Base-by-base conservation (phyloP, 2,113 vertebrate species). In the Podarcis raffonei region DNA sequence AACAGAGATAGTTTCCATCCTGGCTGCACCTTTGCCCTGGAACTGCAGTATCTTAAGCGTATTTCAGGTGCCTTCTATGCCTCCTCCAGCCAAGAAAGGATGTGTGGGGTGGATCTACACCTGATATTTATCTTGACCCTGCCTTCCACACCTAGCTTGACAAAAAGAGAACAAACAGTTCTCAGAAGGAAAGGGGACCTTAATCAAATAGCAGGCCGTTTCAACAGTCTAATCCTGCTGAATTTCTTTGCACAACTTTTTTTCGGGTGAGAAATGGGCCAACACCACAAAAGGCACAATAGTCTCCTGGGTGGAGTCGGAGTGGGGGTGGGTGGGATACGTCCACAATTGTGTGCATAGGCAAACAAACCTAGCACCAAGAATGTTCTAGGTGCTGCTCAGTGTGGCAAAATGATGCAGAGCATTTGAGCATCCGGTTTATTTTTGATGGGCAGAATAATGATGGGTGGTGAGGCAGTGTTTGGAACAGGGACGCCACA, bases 161-260 rank as follows among this genome's bases (percentile, higher is more conserved):
- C 87, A 88, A 71, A 83, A 81, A 13, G 2, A 77, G 62, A 79
- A 30, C 39, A 84, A 89, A 89, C 37, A 37, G 25, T 82, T 76
- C 27, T 15, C 72, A 57, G 20, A 57, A 83, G 62, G 81, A 68
- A 69, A 83, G 25, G 15, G 78, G 30, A 22, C 39, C 4, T 32
- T 35, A 76, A 59, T 57, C 57, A 83, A 89, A 89, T 39, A 78
- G 11, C 69, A 59, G 27, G 22, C 3, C 6, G 0, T 78, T 82
- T 62, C 25, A 65, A 37, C 81, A 89, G 48, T 66, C 23, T 66
- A 66, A 88, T 53, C 25, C 57, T 3, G 20, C 16, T 62, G 80
- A 30, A 9, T 84, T 77, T n/a, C 81, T 78, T 78, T 75, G 3
- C 39, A 42, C 59, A 48, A 32, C 57, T 66, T 77, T 35, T 48